phyloP scores from a whole-genome alignment of 1,140 invertebrate genomes.

The Drosophila erecta region DNA sequence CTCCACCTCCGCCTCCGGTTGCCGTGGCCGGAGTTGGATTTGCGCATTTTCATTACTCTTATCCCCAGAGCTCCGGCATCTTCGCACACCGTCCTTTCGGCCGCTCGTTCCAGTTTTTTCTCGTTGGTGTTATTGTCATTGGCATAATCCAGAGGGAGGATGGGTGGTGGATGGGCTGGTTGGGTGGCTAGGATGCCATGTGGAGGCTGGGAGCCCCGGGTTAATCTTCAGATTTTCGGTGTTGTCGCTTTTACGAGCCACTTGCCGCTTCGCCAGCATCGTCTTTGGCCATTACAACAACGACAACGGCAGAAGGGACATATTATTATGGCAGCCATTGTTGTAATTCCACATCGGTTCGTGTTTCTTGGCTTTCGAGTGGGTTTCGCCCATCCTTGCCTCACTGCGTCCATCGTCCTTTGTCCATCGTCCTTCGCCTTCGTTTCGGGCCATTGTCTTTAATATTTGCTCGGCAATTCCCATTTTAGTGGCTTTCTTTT shows the following conservation, averaged over 20 bases:
- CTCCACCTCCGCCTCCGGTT: constrained; percentile 11
- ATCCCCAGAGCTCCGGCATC: constrained; percentile 27
- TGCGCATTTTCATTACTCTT: constrained; percentile 75
- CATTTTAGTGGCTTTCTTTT: constrained; percentile 53
- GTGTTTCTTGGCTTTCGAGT: constrained; percentile 31
- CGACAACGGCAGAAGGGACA: constrained; percentile 51
- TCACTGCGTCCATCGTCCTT: neutral
- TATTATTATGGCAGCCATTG: constrained; percentile 80
- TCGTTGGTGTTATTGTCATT: constrained; percentile 76
- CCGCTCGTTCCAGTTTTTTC: constrained; percentile 26
- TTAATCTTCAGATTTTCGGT: constrained; percentile 81
- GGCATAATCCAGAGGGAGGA: constrained; percentile 60
- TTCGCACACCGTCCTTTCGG: constrained; percentile 13
- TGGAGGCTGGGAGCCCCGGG: constrained; percentile 36
- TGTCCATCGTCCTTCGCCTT: neutral
- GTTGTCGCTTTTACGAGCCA: constrained; percentile 81
- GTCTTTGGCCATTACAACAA: constrained; percentile 39
- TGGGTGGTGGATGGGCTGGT: neutral
- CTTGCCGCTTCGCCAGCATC: constrained; percentile 48
- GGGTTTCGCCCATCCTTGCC: neutral
- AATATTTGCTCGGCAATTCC: constrained; percentile 74
- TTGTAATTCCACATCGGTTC: constrained; percentile 62
- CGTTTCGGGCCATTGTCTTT: constrained; percentile 59
- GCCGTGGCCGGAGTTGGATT: constrained; percentile 61
- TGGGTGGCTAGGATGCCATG: neutral